Evolutionary conservation across 2,888 invertebrate species (phyloP).

Genomic region (Ctenicera cuprea): DNA sequence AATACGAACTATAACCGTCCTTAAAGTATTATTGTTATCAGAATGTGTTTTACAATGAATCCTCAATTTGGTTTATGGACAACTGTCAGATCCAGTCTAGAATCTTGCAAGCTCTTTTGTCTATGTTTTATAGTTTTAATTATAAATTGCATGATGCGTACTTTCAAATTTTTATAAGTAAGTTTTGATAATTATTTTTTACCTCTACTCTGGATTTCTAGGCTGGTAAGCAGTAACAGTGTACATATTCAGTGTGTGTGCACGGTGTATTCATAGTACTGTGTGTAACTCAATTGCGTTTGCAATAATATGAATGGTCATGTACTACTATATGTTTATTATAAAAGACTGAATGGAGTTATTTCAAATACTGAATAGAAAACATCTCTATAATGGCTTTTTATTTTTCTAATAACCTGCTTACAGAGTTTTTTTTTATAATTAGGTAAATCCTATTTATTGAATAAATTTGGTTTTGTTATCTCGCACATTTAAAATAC

Average conservation of each 20-base stretch:
- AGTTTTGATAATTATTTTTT: conserved; percentile 47
- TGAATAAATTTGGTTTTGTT: too few species aligned
- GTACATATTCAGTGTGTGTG: conserved; percentile 70
- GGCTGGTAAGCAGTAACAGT: conserved; percentile 57
- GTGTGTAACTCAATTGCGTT: conserved; percentile 73
- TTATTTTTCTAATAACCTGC: conserved; percentile 1
- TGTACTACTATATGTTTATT: conserved; percentile 73
- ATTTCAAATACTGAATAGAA: conserved; percentile 72
- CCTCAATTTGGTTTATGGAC: conserved; percentile 61
- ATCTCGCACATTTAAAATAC: too few species aligned
- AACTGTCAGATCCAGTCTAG: conserved; percentile 52
- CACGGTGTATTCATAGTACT: conserved; percentile 72
- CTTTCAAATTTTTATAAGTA: conserved; percentile 38
- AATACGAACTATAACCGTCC: conserved; percentile 71
- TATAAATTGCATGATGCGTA: conserved; percentile 41
- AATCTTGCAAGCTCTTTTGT: conserved; percentile 31
- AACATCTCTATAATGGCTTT: conserved; percentile 59
- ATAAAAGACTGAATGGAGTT: conserved; percentile 74
- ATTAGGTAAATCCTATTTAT: too few species aligned
- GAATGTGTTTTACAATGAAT: conserved; percentile 52
- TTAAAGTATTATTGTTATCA: conserved; percentile 56
- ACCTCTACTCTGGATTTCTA: conserved; percentile 47
- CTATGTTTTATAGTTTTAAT: conserved; percentile 37
- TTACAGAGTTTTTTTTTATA: too few species aligned
- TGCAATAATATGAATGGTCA: conserved; percentile 73